A percentile compares a stretch with the other conserved stretches of the same genome.
Evolutionary conservation across 2,797 vertebrate genomes (phyloP).

Genomic region (Muscicapa comitata): DNA sequence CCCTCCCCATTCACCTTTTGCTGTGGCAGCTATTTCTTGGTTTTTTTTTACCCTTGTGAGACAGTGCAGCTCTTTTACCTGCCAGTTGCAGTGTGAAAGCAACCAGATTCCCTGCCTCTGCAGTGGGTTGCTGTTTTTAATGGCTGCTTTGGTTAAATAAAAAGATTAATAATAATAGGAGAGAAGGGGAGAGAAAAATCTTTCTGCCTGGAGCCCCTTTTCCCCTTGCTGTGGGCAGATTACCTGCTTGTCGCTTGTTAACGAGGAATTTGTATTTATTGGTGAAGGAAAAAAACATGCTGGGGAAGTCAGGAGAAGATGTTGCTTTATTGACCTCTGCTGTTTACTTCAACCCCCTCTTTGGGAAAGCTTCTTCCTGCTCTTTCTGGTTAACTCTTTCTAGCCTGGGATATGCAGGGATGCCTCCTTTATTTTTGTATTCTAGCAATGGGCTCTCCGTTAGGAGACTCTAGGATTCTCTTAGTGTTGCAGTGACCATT

Average conservation of each 20-base stretch:
- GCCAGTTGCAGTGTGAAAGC: constrained; percentile 30
- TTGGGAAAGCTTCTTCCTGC: constrained; percentile 57
- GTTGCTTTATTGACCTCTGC: constrained; percentile 66
- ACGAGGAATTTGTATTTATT: constrained; percentile 74
- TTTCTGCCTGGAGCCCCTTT: constrained; percentile 25
- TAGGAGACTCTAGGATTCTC: constrained; percentile 38
- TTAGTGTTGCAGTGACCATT: constrained; percentile 31
- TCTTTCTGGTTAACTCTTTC: constrained; percentile 60
- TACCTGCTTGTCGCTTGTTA: constrained; percentile 57
- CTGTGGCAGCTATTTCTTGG: constrained; percentile 58
- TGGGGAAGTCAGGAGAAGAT: constrained; percentile 62
- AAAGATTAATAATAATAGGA: constrained; percentile 22
- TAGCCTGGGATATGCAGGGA: constrained; percentile 52
- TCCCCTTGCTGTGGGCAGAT: constrained; percentile 13
- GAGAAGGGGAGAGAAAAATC: constrained; percentile 31
- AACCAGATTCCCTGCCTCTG: constrained; percentile 34
- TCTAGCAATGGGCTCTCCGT: constrained; percentile 40
- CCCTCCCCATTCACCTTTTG: constrained; percentile 55
- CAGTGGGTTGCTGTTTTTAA: constrained; percentile 30
- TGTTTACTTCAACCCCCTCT: constrained; percentile 53
- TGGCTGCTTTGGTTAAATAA: constrained; percentile 44
- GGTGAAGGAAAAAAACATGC: constrained; percentile 70
- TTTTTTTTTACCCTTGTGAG: constrained; percentile 22
- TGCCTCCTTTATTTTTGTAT: constrained; percentile 67
- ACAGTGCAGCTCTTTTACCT: constrained; percentile 40